These are phyloP conservation scores for Clarias laeviceps DNA, from an alignment of 2,797 vertebrate species.

Conservation along the genomic window DNA sequence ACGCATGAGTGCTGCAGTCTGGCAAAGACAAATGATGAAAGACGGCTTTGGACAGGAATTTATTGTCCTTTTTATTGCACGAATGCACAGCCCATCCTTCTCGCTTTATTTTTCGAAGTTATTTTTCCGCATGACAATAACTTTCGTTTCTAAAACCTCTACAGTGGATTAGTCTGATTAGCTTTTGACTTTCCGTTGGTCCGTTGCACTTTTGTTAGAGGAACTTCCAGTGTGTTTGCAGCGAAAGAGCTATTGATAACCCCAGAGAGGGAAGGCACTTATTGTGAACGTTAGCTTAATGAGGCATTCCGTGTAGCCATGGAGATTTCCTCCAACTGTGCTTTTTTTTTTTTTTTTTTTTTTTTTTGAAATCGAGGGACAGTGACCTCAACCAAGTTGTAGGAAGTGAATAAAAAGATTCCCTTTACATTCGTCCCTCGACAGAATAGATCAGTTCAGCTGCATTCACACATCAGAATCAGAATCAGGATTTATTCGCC, in stretches of 20 bases:
- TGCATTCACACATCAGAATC: constrained; percentile 41
- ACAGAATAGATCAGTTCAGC: constrained; percentile 1
- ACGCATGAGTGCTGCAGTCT: constrained; percentile 37
- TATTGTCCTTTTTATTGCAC: constrained; percentile 54
- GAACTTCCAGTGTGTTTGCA: constrained; percentile 26
- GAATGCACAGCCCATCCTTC: constrained; percentile 42
- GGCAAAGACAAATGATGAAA: constrained; percentile 25
- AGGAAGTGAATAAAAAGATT: neutral
- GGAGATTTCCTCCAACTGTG: constrained; percentile 40
- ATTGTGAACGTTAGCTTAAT: constrained; percentile 52
- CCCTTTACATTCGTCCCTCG: neutral
- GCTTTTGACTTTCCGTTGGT: constrained; percentile 58
- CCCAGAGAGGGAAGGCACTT: constrained; percentile 6
- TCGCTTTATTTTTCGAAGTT: constrained; percentile 58
- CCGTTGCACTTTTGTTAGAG: constrained; percentile 30
- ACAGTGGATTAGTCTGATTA: constrained; percentile 66
- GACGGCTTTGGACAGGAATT: constrained; percentile 38
- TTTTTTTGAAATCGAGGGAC: neutral
- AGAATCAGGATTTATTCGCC: too few species aligned
- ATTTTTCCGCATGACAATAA: constrained; percentile 64
- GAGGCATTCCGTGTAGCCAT: constrained; percentile 50
- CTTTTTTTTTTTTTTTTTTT: neutral
- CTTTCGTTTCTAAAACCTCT: constrained; percentile 61
- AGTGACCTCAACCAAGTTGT: constrained; percentile 2
- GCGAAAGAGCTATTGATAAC: constrained; percentile 51